These are phyloP conservation scores for Cynoglossus semilaevis DNA, from an alignment of 2,113 vertebrate genomes.

Conservation along the genomic window DNA sequence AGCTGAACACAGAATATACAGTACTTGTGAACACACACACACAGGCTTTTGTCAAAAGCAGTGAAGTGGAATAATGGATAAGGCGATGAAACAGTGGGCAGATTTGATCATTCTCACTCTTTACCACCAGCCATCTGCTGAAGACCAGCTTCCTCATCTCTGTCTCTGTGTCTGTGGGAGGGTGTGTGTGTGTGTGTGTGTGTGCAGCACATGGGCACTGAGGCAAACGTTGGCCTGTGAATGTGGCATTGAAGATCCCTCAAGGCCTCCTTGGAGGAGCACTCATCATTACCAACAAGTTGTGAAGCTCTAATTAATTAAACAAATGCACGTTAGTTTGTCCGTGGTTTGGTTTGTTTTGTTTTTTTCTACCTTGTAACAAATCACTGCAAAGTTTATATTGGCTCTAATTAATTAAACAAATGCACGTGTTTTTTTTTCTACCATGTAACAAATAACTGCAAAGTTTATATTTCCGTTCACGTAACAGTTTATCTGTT, in stretches of 20 bases:
- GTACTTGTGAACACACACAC: conserved; percentile 1
- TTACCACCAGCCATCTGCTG: conserved; percentile 69
- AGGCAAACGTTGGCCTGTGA: not conserved
- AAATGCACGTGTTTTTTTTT: no score
- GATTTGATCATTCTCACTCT: conserved; percentile 73
- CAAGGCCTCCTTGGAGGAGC: conserved; percentile 15
- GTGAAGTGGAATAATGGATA: conserved; percentile 74
- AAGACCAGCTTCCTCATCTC: conserved; percentile 48
- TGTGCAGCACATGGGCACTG: conserved; percentile 1
- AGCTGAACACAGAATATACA: conserved; percentile 4
- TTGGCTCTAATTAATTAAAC: no score
- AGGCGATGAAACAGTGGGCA: conserved; percentile 58
- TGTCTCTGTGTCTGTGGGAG: conserved; percentile 22
- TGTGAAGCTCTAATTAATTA: no score
- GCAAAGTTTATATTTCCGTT: no score
- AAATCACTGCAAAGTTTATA: no score
- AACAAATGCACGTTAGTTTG: no score
- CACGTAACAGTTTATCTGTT: no score
- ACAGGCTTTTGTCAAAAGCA: conserved; percentile 42
- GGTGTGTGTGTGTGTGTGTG: conserved; percentile 16
- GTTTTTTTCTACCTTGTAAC: no score
- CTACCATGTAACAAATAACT: no score
- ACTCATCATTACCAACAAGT: conserved; percentile 1
- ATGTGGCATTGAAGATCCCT: conserved; percentile 13
- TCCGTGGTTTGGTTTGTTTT: no score